Evolutionary conservation across 2,113 vertebrate species (phyloP), one percentile per base, ranked within the genome.

Genomic region (Ondatra zibethicus): DNA sequence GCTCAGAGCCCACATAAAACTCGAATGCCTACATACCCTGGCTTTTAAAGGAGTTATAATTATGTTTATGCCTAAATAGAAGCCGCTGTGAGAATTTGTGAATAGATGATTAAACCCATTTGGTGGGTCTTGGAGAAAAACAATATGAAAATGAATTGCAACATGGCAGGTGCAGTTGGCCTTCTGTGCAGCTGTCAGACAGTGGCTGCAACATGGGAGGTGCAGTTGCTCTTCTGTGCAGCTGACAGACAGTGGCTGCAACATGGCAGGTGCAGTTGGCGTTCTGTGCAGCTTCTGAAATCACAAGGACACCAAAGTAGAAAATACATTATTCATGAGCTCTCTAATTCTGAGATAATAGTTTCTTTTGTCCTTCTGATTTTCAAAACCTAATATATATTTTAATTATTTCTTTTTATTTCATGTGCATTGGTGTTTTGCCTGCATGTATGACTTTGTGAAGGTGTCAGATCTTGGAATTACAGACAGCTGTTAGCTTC

Each of bases 351-450:
- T 8, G 47, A 75, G 84, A 42, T 80, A 42, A 36, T 21, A 27
- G 45, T 89, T 75, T 75, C n/a, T 92, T 92, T 89, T 95, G 80
- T 82, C n/a, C 21, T 31, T 45, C 45, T 65, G 36, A 7, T 81
- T 21, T 10, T 81, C 85, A n/a, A 95, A 58, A 91, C 66, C 63
- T 11, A 65, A 65, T 65, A 29, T 65, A 27, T 65, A 65, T 65
- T 29, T 65, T 9, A 65, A 29, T 65, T 65, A 65, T 65, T 65
- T 65, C 27, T 65, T 65, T 65, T 65, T 65, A 65, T 65, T 66
- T 66, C 65, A 66, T 66, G 29, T 66, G 65, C 65, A 66, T 66
- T 66, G 29, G 12, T 66, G 65, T 66, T 66, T 66, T 66, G 65
- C 65, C 65, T 66, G 27, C 27, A 66, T 66, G 3, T 66, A 25